Conservation (phyloP, 1,140 invertebrate genomes). For the Andricus grossulariae region DNA sequence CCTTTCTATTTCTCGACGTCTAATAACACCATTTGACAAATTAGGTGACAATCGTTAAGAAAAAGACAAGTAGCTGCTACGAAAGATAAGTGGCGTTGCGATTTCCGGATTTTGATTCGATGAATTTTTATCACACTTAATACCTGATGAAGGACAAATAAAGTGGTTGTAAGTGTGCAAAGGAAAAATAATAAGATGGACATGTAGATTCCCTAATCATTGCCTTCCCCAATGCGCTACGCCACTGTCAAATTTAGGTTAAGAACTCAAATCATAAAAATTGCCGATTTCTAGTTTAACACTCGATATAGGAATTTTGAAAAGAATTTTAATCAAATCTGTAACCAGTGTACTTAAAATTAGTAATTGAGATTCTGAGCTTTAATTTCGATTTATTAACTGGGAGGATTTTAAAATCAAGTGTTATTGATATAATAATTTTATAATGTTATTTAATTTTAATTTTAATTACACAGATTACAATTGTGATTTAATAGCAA, state of each 20-base stretch:
- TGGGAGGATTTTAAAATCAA: too few relatives aligned
- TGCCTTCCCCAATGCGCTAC: conserved; percentile 11
- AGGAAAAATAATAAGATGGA: not conserved
- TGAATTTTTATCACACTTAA: too few relatives aligned
- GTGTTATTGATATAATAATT: too few relatives aligned
- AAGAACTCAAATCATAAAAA: not conserved
- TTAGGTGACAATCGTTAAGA: conserved; percentile 8
- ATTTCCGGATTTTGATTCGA: not conserved
- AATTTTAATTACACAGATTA: not conserved
- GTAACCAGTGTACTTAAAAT: not conserved
- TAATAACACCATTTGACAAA: not conserved
- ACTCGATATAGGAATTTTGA: not conserved
- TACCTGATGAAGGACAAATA: too few relatives aligned
- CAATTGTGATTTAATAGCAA: conserved; percentile 8
- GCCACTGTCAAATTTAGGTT: conserved; percentile 21
- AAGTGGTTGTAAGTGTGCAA: not conserved
- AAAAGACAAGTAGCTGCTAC: not conserved
- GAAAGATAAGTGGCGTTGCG: not conserved
- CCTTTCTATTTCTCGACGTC: not conserved
- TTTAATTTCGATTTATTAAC: too few relatives aligned
- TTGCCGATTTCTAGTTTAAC: not conserved
- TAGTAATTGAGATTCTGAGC: too few relatives aligned
- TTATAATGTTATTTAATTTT: not conserved
- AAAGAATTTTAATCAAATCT: not conserved
- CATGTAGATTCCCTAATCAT: not conserved